A percentile compares a stretch with the other conserved stretches of the same genome.
Evolutionary conservation across 2,113 vertebrate genomes (phyloP).

Genomic region (Apus apus): DNA sequence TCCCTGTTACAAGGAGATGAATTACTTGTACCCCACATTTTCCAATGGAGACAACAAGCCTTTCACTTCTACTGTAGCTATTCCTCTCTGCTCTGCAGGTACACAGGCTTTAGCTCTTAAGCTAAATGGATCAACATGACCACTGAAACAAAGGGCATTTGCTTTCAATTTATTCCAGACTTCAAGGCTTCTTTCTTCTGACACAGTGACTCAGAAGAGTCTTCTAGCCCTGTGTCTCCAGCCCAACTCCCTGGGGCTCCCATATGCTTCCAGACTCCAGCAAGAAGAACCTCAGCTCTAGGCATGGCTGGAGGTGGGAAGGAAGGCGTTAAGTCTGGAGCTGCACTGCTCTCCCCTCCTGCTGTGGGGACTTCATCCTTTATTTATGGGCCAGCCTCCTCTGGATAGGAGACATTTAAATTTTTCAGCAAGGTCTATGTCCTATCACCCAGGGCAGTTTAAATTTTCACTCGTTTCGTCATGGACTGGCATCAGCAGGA

Average conservation of each 20-base stretch:
- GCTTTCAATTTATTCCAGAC: background rate
- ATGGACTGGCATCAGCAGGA: background rate
- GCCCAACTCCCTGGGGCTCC: background rate
- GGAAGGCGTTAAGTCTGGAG: constrained; percentile 30
- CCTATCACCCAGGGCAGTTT: constrained; percentile 43
- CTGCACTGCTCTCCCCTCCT: background rate
- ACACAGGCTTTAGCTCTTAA: background rate
- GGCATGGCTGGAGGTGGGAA: background rate
- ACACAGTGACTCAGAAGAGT: background rate
- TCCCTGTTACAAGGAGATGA: background rate
- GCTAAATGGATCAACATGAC: background rate
- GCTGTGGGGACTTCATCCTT: constrained; percentile 44
- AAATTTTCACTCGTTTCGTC: constrained; percentile 53
- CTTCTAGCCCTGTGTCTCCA: background rate
- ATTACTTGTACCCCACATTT: background rate
- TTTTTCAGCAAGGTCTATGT: constrained; percentile 63
- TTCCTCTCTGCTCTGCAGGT: background rate
- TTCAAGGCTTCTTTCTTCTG: background rate
- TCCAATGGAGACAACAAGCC: background rate
- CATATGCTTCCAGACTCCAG: background rate
- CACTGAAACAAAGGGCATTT: background rate
- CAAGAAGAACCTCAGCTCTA: background rate
- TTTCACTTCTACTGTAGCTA: background rate
- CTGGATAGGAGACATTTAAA: constrained; percentile 46
- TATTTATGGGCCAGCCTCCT: constrained; percentile 57